These are phyloP conservation scores for Odontomyia ornata DNA, from an alignment of 2,888 invertebrate species.

Conservation along the genomic window DNA sequence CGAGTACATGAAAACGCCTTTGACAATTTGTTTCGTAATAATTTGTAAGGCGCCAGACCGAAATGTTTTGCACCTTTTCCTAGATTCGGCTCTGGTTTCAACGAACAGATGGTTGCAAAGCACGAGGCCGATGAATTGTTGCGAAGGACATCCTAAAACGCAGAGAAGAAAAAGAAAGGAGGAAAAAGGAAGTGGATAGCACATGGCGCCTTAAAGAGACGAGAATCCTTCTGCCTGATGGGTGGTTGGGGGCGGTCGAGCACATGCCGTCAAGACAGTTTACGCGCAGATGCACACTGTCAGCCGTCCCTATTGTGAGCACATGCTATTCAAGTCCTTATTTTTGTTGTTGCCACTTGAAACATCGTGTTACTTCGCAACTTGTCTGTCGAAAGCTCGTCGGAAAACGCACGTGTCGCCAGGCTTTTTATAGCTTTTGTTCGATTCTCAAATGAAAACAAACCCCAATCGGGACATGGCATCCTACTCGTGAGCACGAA, in stretches of 20 bases:
- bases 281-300: conserved; percentile 21
- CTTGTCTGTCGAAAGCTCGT: conserved; percentile 34
- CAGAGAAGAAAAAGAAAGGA: background rate
- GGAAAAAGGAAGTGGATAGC: conserved; percentile 19
- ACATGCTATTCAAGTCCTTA: conserved; percentile 10
- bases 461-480: conserved; percentile 38
- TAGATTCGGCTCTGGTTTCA: conserved; percentile 38
- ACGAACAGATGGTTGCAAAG: background rate
- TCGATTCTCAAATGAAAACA: conserved; percentile 47
- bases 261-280: conserved; percentile 15
- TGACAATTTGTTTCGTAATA: background rate
- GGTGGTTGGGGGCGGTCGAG: conserved; percentile 43
- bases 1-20: background rate
- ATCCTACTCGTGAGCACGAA: conserved; percentile 35
- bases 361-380: background rate
- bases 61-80: background rate
- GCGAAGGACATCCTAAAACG: conserved; percentile 30
- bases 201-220: conserved; percentile 12
- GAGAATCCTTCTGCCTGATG: conserved; percentile 22
- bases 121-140: conserved; percentile 13
- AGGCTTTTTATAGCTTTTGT: conserved; percentile 48
- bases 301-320: conserved; percentile 41
- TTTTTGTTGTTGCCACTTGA: conserved; percentile 17
- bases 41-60: background rate
- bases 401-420: conserved; percentile 40